Percentiles rank a stretch among this genome's conserved stretches.
Evolutionary conservation across 2,888 invertebrate species (phyloP).

Genomic region (Pheosia tremula): DNA sequence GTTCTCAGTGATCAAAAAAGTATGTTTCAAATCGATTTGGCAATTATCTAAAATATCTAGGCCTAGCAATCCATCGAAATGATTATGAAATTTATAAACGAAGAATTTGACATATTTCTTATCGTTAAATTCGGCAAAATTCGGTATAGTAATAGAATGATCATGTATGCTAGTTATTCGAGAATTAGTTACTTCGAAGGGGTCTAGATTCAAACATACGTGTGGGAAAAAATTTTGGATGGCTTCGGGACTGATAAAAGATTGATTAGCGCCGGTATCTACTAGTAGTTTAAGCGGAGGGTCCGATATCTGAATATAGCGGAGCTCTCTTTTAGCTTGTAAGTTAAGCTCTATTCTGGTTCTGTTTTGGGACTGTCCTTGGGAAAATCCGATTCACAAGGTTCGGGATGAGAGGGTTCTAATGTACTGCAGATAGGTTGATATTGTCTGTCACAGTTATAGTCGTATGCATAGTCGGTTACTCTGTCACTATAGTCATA

Average conservation of each 20-base stretch:
- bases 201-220: background rate
- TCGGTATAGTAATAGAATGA: slow-evolving; percentile 36
- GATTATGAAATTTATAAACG: slow-evolving; percentile 39
- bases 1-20: slow-evolving; percentile 17
- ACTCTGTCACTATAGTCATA: slow-evolving; percentile 13
- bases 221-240: background rate
- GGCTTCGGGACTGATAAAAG: too few relatives aligned
- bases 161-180: slow-evolving; percentile 20
- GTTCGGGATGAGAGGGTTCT: slow-evolving; percentile 11
- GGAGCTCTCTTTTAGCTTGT: slow-evolving; percentile 18
- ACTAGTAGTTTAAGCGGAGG: slow-evolving; percentile 19
- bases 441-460: slow-evolving; percentile 2
- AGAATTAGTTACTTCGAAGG: slow-evolving; percentile 11
- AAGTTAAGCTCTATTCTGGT: slow-evolving; percentile 13
- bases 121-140: slow-evolving; percentile 22
- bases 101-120: slow-evolving; percentile 25
- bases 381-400: slow-evolving; percentile 13
- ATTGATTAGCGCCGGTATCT: slow-evolving; percentile 3
- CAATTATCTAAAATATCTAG: slow-evolving; percentile 32
- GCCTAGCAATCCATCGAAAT: slow-evolving; percentile 41
- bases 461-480: slow-evolving; percentile 26
- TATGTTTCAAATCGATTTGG: slow-evolving; percentile 31
- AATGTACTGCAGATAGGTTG: slow-evolving; percentile 1
- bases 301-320: slow-evolving; percentile 14
- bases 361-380: background rate